Evolutionary conservation across 2,113 vertebrate species (phyloP).

Genomic region (Rattus rattus): DNA sequence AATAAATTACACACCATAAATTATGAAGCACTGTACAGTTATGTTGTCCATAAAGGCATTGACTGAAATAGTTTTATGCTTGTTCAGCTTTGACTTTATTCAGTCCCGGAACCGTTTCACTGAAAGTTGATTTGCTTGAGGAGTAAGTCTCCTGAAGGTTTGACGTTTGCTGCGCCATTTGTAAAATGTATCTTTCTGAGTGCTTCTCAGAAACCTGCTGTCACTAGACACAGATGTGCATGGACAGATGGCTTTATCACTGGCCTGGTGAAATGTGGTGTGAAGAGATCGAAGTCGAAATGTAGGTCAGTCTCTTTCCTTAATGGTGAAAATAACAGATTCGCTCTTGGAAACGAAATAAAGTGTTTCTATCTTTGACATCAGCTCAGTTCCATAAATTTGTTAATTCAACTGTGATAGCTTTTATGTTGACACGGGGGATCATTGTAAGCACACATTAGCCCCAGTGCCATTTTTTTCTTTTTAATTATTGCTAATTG

Average conservation of each 20-base stretch:
- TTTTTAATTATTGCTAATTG: neutral
- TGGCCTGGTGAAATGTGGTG: slow-evolving; percentile 54
- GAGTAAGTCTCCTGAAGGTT: neutral
- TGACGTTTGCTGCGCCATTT: neutral
- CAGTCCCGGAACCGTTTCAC: neutral
- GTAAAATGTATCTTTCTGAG: neutral
- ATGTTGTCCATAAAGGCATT: fast-evolving
- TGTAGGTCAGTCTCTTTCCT: slow-evolving; percentile 76
- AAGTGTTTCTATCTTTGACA: slow-evolving; percentile 1
- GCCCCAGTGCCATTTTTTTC: neutral
- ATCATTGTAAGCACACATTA: neutral
- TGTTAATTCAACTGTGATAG: slow-evolving; percentile 39
- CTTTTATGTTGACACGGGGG: slow-evolving; percentile 43
- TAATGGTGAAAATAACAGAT: slow-evolving; percentile 64
- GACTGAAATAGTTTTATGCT: neutral
- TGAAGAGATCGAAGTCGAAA: slow-evolving; percentile 65
- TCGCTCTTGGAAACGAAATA: slow-evolving; percentile 22
- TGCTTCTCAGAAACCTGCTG: neutral
- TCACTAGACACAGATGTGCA: neutral
- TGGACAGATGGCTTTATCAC: neutral
- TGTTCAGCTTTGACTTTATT: neutral
- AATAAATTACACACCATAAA: neutral
- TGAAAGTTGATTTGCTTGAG: neutral
- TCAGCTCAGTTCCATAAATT: slow-evolving; percentile 72
- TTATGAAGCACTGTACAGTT: fast-evolving